Evolutionary conservation across 2,888 invertebrate species (phyloP), one percentile per base, ranked within the genome.

Genomic region (Drosophila melanosoma): DNA sequence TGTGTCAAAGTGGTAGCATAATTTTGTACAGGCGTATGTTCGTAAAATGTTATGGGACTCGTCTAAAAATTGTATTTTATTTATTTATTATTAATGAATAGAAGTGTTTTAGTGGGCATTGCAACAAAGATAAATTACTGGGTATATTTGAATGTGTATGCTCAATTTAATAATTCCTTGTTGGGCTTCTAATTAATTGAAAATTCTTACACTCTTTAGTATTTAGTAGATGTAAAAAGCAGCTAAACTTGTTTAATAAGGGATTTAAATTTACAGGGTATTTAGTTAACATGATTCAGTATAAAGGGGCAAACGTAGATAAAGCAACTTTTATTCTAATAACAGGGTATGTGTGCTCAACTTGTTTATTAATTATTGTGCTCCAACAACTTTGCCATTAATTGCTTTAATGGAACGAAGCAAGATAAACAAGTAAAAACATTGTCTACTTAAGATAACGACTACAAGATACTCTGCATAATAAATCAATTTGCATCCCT

Each of bases 381-480:
- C 45, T 23, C 15, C 45, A 23, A 45, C 45, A 45, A 15, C 62
- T 57, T 40, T 66, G 61, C 42, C 74, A 77, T 82, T 82, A 82
- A 85, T 79, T 85, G 66, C 80, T 77, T 72, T 74, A 80, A 85
- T 77, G 83, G 70, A 74, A 77, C n/a, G 57, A 51, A 61, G 70
- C 75, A 81, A 83, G 78, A 83, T 83, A 83, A 83, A 81, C 51
- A 32, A 51, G 29, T 20, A 2, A n/a, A 29, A 2, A 0, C 26
- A n/a, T 29, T 40, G n/a, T 29, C 4, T 2, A 29, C 11, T 26
- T 2, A n/a, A n/a, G 15, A 15, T 11, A 10, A 10, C 29, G 36
- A 26, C 36, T 38, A 4, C 1, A 2, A 36, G 17, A 38, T 38
- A 54, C 54, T 38, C 36, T 54, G 38, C 17, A 38, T 6, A 17